Base-by-base conservation (phyloP, 2,113 vertebrate species). In the Leucopternis melanops region DNA sequence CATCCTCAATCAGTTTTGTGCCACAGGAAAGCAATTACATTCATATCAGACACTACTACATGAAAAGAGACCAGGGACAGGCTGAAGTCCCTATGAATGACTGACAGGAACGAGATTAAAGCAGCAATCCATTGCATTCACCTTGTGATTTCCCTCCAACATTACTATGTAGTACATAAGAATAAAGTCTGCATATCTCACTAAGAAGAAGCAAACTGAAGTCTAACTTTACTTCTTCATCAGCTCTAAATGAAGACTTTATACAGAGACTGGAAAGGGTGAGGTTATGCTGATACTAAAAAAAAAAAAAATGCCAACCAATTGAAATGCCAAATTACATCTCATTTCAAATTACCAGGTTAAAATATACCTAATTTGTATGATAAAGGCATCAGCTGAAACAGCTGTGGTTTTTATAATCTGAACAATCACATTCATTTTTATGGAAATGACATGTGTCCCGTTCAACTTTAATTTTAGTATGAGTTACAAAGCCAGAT, bases 1-100 rank as follows among this genome's bases (percentile, higher is more conserved):
- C 99, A 99, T 99, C 99, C 99, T 99, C 99, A 98, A 99, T 99
- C 99, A 99, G 99, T 99, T 99, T 99, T 99, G 99, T 99, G 99
- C 99, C 99, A 99, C 99, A 99, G 98, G 99, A 98, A 97, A 98
- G 95, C 95, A 97, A 86, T 96, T 95, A 97, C 94, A 96, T 93
- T 95, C 92, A 97, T 92, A 97, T 97, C 94, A 97, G 96, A 96
- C 75, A 94, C 83, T 89, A 95, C 80, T 84, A 94, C 81, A 85
- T 22, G 77, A 85, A 86, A 81, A 94, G 83, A 94, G 92, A 88
- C 47, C 79, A 90, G 67, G 83, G 79, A 93, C 78, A 96, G 77
- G 85, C 47, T 81, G 88, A 91, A 75, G 93, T 91, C 85, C 91
- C 92, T 90, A 92, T 4, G 20, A 97, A 83, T 74, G 92, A 94